phyloP scores from a whole-genome alignment of 2,797 vertebrate species.

The Rhynchotus rufescens region DNA sequence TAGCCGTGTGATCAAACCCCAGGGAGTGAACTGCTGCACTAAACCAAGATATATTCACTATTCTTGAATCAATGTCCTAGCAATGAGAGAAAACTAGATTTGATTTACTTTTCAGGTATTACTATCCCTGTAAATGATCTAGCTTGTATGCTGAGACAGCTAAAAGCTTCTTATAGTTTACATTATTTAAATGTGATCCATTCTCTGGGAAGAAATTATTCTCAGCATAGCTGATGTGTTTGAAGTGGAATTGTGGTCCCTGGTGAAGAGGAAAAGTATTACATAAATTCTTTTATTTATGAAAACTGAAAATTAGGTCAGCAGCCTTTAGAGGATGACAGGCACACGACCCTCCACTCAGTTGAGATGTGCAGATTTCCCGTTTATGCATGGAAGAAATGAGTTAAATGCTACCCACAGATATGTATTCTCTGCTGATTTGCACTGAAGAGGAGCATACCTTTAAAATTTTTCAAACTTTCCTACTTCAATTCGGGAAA shows the following conservation, averaged over 20 bases:
- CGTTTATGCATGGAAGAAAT: neutral
- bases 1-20: neutral
- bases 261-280: conserved; percentile 12
- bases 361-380: neutral
- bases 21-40: neutral
- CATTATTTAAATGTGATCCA: neutral
- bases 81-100: neutral
- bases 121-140: neutral
- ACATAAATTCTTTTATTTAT: conserved; percentile 21
- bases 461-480: neutral
- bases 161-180: conserved; percentile 1
- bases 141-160: neutral
- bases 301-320: neutral
- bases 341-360: neutral
- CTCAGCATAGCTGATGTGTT: neutral
- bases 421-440: neutral
- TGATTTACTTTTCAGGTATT: conserved; percentile 14
- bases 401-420: neutral
- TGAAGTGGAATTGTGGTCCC: conserved; percentile 1
- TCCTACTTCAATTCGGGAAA: neutral
- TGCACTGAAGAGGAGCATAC: neutral
- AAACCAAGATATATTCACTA: neutral
- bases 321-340: neutral
- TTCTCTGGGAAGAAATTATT: neutral
- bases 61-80: neutral